phyloP scores from a whole-genome alignment of 2,113 vertebrate genomes.

The Lophius piscatorius region DNA sequence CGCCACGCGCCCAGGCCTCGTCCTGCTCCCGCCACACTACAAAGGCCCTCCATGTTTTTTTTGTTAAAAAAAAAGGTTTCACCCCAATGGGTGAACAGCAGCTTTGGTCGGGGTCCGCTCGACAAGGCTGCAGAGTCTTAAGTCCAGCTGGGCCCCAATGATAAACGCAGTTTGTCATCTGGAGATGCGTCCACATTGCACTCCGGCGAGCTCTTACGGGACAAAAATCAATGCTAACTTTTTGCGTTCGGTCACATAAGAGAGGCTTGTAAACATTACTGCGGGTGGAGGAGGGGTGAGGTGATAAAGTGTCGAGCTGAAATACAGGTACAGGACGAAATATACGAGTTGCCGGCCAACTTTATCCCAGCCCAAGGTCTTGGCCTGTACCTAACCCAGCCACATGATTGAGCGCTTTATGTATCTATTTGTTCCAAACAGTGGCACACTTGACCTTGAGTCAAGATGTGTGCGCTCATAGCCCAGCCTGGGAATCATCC shows the following conservation, averaged over 20 bases:
- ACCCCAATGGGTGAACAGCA: slow-evolving; percentile 59
- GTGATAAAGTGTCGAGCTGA: slow-evolving; percentile 63
- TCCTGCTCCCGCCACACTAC: slow-evolving; percentile 66
- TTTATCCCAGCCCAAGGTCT: slow-evolving; percentile 74
- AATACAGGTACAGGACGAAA: slow-evolving; percentile 74
- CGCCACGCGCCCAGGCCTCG: slow-evolving; percentile 70
- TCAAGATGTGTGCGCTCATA: slow-evolving; percentile 68
- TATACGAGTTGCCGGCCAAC: slow-evolving; percentile 66
- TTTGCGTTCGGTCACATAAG: slow-evolving; percentile 54
- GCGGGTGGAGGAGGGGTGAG: not conserved
- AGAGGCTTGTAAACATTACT: no score
- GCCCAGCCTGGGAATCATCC: slow-evolving; percentile 72
- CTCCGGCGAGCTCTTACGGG: slow-evolving; percentile 50
- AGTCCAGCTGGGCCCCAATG: slow-evolving; percentile 63
- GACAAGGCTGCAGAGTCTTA: slow-evolving; percentile 35
- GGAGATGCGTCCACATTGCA: slow-evolving; percentile 27
- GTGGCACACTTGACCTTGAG: slow-evolving; percentile 81
- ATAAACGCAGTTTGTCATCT: slow-evolving; percentile 57
- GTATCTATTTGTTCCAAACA: slow-evolving; percentile 80
- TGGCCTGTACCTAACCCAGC: slow-evolving; percentile 56
- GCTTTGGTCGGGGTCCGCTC: slow-evolving; percentile 67
- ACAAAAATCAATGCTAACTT: slow-evolving; percentile 71
- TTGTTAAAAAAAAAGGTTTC: slow-evolving; percentile 22
- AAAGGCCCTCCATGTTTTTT: slow-evolving; percentile 62
- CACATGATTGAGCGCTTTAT: slow-evolving; percentile 76